phyloP scores from a whole-genome alignment of 2,797 vertebrate genomes.

The Numenius phaeopus region DNA sequence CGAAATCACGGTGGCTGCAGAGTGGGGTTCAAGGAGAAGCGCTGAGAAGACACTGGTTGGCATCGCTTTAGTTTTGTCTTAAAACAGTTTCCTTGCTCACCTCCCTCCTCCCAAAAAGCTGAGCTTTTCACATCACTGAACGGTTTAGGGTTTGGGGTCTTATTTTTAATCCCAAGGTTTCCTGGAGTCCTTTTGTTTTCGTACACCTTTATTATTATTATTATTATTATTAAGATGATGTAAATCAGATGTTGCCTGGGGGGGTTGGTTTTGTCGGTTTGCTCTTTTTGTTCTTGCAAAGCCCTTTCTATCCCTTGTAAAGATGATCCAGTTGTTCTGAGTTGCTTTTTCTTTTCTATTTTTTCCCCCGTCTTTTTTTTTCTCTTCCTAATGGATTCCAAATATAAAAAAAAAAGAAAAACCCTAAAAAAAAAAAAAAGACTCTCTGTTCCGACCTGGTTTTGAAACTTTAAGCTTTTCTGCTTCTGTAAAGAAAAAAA shows the following conservation, averaged over 20 bases:
- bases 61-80: neutral
- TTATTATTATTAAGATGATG: slow-evolving; percentile 73
- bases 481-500: slow-evolving; percentile 85
- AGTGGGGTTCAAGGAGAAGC: neutral
- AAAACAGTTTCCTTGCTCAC: neutral
- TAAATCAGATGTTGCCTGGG: slow-evolving; percentile 88
- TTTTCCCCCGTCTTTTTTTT: neutral
- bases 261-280: slow-evolving; percentile 79
- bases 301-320: slow-evolving; percentile 67
- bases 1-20: neutral
- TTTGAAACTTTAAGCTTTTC: slow-evolving; percentile 89
- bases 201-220: slow-evolving; percentile 70
- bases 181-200: slow-evolving; percentile 67
- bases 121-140: slow-evolving; percentile 77
- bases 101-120: neutral
- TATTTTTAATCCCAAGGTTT: slow-evolving; percentile 60
- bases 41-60: neutral
- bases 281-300: slow-evolving; percentile 49
- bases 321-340: slow-evolving; percentile 57
- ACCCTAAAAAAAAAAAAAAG: slow-evolving; percentile 55
- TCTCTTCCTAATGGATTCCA: slow-evolving; percentile 68
- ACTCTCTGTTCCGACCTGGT: slow-evolving; percentile 86
- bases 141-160: slow-evolving; percentile 3
- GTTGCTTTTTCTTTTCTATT: slow-evolving; percentile 59
- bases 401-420: slow-evolving; percentile 71